Evolutionary conservation across 2,888 invertebrate species (phyloP), one percentile per base, ranked within the genome.

Genomic region (Nasonovia ribisnigri): DNA sequence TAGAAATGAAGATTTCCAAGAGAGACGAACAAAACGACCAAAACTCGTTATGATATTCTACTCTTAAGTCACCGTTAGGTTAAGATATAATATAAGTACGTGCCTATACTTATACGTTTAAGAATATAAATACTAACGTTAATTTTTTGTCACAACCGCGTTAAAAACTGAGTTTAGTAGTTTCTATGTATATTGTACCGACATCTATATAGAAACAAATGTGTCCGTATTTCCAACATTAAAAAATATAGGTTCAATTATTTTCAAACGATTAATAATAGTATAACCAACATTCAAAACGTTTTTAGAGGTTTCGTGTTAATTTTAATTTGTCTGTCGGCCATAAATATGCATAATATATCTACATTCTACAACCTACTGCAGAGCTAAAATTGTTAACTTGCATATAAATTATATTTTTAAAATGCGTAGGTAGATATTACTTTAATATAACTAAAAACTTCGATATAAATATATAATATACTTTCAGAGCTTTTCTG

Each of bases 1-100:
- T 57, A 43, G 57, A 89, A 89, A 89, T 29, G 89, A 46, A 60
- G 10, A 60, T 89, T 60, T 90, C 60, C 13, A 90, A 46, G 89
- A 67, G 60, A 90, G 46, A 48, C 48, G n/a, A 87, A 87, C 43
- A 46, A 87, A 20, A 43, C 42, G 36, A 57, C 54, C 42, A 42
- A 57, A 88, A 88, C 77, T 77, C 36, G 77, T 77, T 77, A 77
- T 77, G 77, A 77, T 36, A 77, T 77, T 77, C 77, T 77, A 77
- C 77, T 36, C 77, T 77, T 77, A 77, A 77, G 77, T 77, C 77
- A 77, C 77, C 77, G 42, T 84, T 84, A 84, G 26, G 84, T 54
- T 16, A 42, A 84, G 84, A 1, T 84, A 84, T 84, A 84, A 67
- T n/a, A n/a, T n/a, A n/a, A n/a, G n/a, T n/a, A n/a, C n/a, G 77